These are phyloP conservation scores for Passerina amoena DNA, from an alignment of 2,113 vertebrate genomes.

Conservation along the genomic window DNA sequence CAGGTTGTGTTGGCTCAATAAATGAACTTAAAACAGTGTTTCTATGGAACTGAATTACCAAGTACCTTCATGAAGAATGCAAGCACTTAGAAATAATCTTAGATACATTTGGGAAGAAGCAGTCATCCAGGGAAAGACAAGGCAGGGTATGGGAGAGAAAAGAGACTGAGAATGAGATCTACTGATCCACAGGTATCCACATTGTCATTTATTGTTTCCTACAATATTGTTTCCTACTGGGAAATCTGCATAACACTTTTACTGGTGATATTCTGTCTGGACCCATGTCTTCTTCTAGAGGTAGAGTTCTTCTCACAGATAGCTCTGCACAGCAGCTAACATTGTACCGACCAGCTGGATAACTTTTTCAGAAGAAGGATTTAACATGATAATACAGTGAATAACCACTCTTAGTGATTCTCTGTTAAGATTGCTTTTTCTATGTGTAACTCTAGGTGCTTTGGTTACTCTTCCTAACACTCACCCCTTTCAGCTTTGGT, in stretches of 20 bases:
- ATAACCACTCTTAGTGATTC: not conserved
- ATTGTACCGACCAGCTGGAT: not conserved
- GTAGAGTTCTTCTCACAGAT: not conserved
- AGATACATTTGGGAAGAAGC: not conserved
- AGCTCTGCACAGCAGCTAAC: not conserved
- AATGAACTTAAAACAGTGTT: not conserved
- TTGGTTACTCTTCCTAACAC: not conserved
- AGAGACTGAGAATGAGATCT: not conserved
- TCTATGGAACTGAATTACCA: not conserved
- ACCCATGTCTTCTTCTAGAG: not conserved
- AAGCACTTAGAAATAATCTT: not conserved
- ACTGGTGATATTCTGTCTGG: not conserved
- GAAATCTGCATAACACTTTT: not conserved
- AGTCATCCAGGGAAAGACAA: not conserved
- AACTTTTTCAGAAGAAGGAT: not conserved
- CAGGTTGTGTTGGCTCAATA: not conserved
- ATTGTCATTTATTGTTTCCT: not conserved
- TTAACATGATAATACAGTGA: not conserved
- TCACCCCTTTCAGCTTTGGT: not conserved
- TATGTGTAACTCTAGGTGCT: not conserved
- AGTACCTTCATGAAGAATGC: not conserved
- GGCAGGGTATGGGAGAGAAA: not conserved
- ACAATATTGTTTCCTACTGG: not conserved
- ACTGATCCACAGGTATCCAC: not conserved
- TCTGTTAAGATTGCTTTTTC: not conserved